Evolutionary conservation across 2,888 invertebrate genomes (phyloP), one percentile per base, ranked within the genome.

Genomic region (Ferdinandea cuprea): DNA sequence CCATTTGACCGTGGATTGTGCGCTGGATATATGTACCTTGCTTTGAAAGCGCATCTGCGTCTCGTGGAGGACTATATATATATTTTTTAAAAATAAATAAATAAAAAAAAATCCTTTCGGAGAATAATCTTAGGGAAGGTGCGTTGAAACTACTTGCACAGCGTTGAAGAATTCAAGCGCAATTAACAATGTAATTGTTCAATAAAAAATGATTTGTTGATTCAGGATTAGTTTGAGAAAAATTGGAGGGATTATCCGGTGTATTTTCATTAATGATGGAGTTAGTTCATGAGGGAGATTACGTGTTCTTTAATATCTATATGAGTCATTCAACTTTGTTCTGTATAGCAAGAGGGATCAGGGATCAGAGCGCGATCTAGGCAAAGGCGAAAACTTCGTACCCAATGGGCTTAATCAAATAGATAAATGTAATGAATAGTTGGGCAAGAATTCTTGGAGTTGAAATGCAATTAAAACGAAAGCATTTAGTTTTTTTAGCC

Each of bases 1-100:
- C 77, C 77, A 58, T 72, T 77, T 77, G 77, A 65, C 63, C 71
- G 69, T 50, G 58, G 58, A 65, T 63, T 71, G 35, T 37, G 63
- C 13, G 8, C 11, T 21, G 48, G 19, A n/a, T 11, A 9, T 44
- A 19, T 9, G 19, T 59, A 30, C 46, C 42, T 25, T 21, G 46
- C 46, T 17, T 25, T 35, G 40, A 30, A 37, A 46, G 76, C 69
- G 68, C 71, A 71, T 79, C 74, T 79, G 79, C 28, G 30, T 30
- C n/a, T n/a, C 40, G 46, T 1, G 42, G 25, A 63, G 35, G 48
- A 46, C 28, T 7, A 19, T n/a, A n/a, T n/a, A n/a, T n/a, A n/a
- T n/a, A n/a, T n/a, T n/a, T 40, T 59, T 59, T 59, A 50, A 8
- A 4, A 7, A 58, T 17, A 48, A 15, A 30, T 32, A 54, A 56